Evolutionary conservation across 2,113 vertebrate species (phyloP), one percentile per base, ranked within the genome.

Genomic region (Potamarius usumacintae): DNA sequence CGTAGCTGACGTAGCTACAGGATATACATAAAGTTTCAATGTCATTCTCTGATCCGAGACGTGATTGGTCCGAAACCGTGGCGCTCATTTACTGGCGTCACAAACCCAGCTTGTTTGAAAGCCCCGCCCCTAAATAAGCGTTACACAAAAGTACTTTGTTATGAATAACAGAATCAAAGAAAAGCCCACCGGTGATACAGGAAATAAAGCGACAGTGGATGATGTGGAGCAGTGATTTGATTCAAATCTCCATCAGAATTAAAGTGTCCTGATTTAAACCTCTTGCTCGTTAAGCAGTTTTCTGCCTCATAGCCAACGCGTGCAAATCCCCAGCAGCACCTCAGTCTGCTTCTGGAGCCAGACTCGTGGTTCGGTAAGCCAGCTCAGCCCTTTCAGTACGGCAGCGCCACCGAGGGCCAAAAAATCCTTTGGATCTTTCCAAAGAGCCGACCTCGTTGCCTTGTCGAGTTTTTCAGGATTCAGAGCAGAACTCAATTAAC

Each of bases 361-460:
- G 82, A 83, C 62, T 67, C 62, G 62, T 83, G 82, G 52, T 67
- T 83, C 42, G 48, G 5, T 85, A 77, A 85, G 34, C 42, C 55
- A 76, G 72, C 55, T 76, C 85, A 78, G 48, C 9, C 60, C 22
- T 67, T 60, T 42, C 14, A n/a, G 8, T 65, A 25, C 30, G 1
- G 3, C 55, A 81, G 18, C 5, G 27, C 52, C 0, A 17, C 6
- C 55, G 4, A 62, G 7, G 12, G 30, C 53, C n/a, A 57, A 58
- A 11, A 5, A 11, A 22, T 34, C 27, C 84, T 5, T 10, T 0
- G 5, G 55, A 60, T 17, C 69, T 62, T 69, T 60, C 69, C 53
- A n/a, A 76, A n/a, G 69, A 85, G 7, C 71, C 0, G 20, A 27
- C 5, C 63, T 14, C 4, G 0, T 27, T 67, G 42, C 5, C 62